These are phyloP conservation scores for Drosophila obscura DNA, from an alignment of 1,140 invertebrate genomes.

Conservation along the genomic window DNA sequence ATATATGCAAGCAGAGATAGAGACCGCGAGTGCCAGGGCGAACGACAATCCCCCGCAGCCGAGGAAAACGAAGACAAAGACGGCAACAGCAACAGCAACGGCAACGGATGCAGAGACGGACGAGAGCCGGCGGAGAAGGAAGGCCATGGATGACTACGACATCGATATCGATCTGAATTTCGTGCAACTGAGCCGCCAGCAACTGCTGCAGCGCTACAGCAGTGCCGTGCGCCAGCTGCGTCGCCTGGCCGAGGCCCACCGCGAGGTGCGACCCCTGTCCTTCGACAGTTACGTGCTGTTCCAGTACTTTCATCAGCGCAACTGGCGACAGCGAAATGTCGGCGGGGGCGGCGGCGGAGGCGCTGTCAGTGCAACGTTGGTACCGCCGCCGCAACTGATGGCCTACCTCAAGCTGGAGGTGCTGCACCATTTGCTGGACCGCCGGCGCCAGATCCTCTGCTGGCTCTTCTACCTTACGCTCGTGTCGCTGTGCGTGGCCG, in stretches of 20 bases:
- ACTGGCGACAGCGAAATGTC: slow-evolving; percentile 2
- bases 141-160: slow-evolving; percentile 55
- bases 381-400: slow-evolving; percentile 35
- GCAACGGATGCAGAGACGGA: no score
- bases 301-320: slow-evolving; percentile 76
- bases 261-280: slow-evolving; percentile 64
- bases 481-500: slow-evolving; percentile 66
- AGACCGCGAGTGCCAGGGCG: no score
- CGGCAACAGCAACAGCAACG: no score
- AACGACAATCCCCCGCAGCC: no score
- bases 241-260: slow-evolving; percentile 65
- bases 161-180: slow-evolving; percentile 73
- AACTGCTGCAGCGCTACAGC: slow-evolving; percentile 70
- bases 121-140: no score
- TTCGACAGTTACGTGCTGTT: slow-evolving; percentile 79
- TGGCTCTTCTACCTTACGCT: slow-evolving; percentile 76
- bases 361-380: no score
- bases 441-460: slow-evolving; percentile 75
- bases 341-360: background rate
- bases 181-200: slow-evolving; percentile 66
- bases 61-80: no score
- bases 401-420: slow-evolving; percentile 70
- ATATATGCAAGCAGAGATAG: no score
- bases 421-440: slow-evolving; percentile 73
- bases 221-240: slow-evolving; percentile 62